Conservation (phyloP, 1,140 invertebrate species). For the Sitobion miscanthi region DNA sequence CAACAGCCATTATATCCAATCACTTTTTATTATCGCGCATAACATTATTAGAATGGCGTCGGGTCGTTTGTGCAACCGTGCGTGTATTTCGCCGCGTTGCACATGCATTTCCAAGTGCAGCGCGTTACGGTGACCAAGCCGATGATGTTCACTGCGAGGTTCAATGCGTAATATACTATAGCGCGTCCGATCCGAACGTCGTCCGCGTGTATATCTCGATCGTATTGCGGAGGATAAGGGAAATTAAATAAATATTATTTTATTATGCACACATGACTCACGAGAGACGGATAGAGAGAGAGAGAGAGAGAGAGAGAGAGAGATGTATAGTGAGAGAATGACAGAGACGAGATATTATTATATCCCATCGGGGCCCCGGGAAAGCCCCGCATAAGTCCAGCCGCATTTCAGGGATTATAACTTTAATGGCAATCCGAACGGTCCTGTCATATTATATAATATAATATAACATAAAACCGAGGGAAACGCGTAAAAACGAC, state of each 20-base stretch:
- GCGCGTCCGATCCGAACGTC: background rate
- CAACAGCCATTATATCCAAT: background rate
- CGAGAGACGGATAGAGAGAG: background rate
- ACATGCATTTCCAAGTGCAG: background rate
- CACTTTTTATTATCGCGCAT: background rate
- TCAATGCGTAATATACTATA: background rate
- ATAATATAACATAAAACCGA: background rate
- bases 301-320: background rate
- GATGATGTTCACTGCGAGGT: background rate
- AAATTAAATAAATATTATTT: too few relatives aligned
- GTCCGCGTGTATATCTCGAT: background rate
- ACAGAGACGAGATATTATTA: background rate
- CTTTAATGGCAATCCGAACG: conserved; percentile 55
- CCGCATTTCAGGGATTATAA: conserved; percentile 53
- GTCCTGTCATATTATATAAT: conserved; percentile 28
- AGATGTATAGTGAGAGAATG: background rate
- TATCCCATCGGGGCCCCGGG: background rate
- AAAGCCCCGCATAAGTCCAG: conserved; percentile 42
- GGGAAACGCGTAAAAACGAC: conserved; percentile 36
- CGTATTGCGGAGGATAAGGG: background rate
- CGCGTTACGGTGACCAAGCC: background rate
- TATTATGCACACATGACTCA: background rate
- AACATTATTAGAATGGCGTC: background rate
- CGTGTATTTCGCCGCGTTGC: background rate
- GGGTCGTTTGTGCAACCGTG: background rate